These are phyloP conservation scores for Drosophila aldrichi DNA, from an alignment of 2,888 invertebrate genomes.

Conservation along the genomic window DNA sequence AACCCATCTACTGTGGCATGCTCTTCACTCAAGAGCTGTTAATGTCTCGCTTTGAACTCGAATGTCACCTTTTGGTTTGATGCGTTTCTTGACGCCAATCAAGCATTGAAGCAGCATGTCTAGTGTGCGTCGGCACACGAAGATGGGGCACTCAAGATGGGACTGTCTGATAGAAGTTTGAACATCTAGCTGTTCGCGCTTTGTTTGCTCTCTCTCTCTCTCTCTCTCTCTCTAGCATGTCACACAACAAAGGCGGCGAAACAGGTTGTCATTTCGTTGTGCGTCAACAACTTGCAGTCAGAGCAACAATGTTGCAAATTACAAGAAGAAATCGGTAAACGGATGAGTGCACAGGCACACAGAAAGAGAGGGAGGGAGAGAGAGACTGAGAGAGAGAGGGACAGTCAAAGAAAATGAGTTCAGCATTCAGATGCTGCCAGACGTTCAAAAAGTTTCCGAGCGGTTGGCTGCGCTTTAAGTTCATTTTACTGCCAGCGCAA, in stretches of 20 bases:
- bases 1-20: not conserved
- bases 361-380: too few relatives aligned
- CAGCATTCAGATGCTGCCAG: slow-evolving; percentile 42
- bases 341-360: slow-evolving; percentile 63
- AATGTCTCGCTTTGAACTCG: slow-evolving; percentile 59
- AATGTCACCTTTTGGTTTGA: slow-evolving; percentile 71
- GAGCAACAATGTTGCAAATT: slow-evolving; percentile 71
- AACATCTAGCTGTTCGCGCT: slow-evolving; percentile 33
- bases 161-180: slow-evolving; percentile 3
- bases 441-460: slow-evolving; percentile 71
- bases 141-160: slow-evolving; percentile 8
- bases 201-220: slow-evolving; percentile 57
- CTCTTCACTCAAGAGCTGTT: slow-evolving; percentile 5
- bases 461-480: slow-evolving; percentile 67
- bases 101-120: slow-evolving; percentile 45
- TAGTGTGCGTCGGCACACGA: slow-evolving; percentile 3
- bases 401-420: not conserved
- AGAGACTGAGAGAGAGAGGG: too few relatives aligned
- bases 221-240: slow-evolving; percentile 44
- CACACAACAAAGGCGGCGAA: slow-evolving; percentile 52
- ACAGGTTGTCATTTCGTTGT: slow-evolving; percentile 12
- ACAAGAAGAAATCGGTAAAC: slow-evolving; percentile 55
- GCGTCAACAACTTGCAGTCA: slow-evolving; percentile 42
- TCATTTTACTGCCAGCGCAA: slow-evolving; percentile 50
- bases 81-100: slow-evolving; percentile 78